Base-by-base conservation (phyloP, 2,888 invertebrate genomes). In the Dyspetes luteomarginatus region DNA sequence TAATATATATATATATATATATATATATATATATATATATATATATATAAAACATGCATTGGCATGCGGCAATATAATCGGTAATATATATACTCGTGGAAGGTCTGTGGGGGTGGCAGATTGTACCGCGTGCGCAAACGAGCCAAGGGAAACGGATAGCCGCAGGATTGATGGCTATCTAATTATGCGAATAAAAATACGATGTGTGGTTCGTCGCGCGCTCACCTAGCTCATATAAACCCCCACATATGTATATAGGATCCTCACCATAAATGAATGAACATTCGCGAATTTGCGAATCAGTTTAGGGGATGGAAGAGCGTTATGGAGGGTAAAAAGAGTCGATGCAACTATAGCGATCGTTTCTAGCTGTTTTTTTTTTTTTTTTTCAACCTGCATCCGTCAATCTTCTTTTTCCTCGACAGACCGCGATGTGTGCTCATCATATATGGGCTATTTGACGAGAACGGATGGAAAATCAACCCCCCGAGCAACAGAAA, bases 111-210 rank as follows among this genome's bases (percentile, higher is more conserved):
- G 55, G 69, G 19, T 28, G 71, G 26, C 30, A n/a, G 71, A 75
- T 36, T 12, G 68, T 43, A 64, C 68, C 77, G 77, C 72, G 77
- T 77, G 81, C 73, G 64, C 15, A 50, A 72, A 60, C 60, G 71
- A 62, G 76, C 48, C 52, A 43, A 24, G 56, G 55, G 69, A 69
- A 83, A 82, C 84, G 84, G 85, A 76, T 85, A 84, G 82, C 86
- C 83, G 78, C 82, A 87, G 84, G 87, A 89, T 89, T 89, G 89
- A 89, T 89, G 89, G 86, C 83, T 85, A 87, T 87, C 87, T 89
- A 89, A 89, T 89, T 89, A 89, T 86, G 86, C 83, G 86, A 85
- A 85, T 86, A 86, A 88, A 88, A 88, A 86, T 87, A 85, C 83
- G 82, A 69, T 62, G 80, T 69, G 72, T 67, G 74, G 56, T 30